phyloP scores from a whole-genome alignment of 2,113 vertebrate species.

The Eleginops maclovinus region DNA sequence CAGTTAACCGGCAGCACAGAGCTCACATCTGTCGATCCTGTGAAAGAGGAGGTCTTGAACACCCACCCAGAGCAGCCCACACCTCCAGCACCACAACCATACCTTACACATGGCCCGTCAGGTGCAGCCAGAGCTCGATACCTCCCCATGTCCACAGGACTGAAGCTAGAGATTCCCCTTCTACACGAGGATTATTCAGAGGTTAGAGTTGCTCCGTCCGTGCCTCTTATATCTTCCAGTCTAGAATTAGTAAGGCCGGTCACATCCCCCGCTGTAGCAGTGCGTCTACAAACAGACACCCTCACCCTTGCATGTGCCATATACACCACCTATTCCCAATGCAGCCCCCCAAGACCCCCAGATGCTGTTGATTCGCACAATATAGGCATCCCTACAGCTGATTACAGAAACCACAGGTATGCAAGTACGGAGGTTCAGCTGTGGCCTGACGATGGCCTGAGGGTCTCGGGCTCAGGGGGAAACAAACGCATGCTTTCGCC shows the following conservation, averaged over 20 bases:
- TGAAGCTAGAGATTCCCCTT: slow-evolving; percentile 87
- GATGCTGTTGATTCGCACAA: slow-evolving; percentile 79
- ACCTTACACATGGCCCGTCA: slow-evolving; percentile 84
- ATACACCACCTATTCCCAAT: slow-evolving; percentile 95
- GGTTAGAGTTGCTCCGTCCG: slow-evolving; percentile 52
- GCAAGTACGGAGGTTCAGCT: slow-evolving; percentile 73
- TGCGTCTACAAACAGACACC: slow-evolving; percentile 92
- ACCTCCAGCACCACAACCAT: slow-evolving; percentile 68
- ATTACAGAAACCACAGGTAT: slow-evolving; percentile 80
- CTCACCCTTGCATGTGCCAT: slow-evolving; percentile 88
- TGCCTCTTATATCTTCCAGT: slow-evolving; percentile 79
- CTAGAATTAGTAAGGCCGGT: slow-evolving; percentile 82
- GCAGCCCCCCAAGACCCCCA: slow-evolving; percentile 85
- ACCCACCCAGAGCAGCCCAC: slow-evolving; percentile 37
- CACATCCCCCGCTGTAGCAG: slow-evolving; percentile 88
- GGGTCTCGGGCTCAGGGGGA: slow-evolving; percentile 84
- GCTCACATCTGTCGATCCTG: slow-evolving; percentile 28
- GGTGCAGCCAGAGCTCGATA: slow-evolving; percentile 89
- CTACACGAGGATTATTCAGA: slow-evolving; percentile 61
- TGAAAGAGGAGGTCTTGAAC: slow-evolving; percentile 47
- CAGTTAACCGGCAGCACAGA: slow-evolving; percentile 57
- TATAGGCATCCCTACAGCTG: slow-evolving; percentile 76
- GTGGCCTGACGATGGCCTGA: slow-evolving; percentile 78
- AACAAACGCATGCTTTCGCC: slow-evolving; percentile 94
- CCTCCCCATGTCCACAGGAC: slow-evolving; percentile 89